phyloP scores from a whole-genome alignment of 2,113 vertebrate species.

The Alectura lathami region DNA sequence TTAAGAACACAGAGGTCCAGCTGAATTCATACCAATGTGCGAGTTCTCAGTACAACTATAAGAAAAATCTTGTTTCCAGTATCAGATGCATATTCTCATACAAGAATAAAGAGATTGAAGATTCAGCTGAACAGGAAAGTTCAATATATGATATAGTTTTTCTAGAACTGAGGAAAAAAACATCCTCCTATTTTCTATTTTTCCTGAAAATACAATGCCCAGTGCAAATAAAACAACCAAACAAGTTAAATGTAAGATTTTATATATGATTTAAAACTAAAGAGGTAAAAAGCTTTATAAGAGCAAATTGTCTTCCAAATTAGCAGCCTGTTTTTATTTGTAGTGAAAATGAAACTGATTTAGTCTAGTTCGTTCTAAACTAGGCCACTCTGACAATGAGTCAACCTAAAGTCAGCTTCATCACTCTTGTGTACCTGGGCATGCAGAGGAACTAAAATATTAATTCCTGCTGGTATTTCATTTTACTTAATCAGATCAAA shows the following conservation, averaged over 20 bases:
- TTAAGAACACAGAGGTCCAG: background rate
- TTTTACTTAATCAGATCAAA: background rate
- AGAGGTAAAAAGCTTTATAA: background rate
- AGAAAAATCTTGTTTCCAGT: background rate
- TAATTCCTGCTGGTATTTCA: background rate
- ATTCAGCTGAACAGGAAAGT: background rate
- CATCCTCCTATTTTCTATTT: background rate
- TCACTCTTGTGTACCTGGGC: background rate
- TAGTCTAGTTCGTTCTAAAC: background rate
- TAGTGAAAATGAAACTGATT: background rate
- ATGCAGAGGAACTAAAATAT: background rate
- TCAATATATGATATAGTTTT: background rate
- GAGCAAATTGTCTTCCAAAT: background rate
- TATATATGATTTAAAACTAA: background rate
- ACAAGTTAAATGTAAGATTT: background rate
- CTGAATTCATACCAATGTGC: background rate
- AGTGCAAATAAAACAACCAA: background rate
- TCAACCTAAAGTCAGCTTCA: background rate
- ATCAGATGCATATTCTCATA: background rate
- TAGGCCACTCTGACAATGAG: background rate
- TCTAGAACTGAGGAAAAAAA: background rate
- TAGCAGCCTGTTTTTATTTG: background rate
- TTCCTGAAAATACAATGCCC: background rate
- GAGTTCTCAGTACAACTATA: slow-evolving; percentile 22
- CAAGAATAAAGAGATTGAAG: background rate